Evolutionary conservation across 2,888 invertebrate species (phyloP), one percentile per base, ranked within the genome.

Genomic region (Rhaphigaster nebulosa): DNA sequence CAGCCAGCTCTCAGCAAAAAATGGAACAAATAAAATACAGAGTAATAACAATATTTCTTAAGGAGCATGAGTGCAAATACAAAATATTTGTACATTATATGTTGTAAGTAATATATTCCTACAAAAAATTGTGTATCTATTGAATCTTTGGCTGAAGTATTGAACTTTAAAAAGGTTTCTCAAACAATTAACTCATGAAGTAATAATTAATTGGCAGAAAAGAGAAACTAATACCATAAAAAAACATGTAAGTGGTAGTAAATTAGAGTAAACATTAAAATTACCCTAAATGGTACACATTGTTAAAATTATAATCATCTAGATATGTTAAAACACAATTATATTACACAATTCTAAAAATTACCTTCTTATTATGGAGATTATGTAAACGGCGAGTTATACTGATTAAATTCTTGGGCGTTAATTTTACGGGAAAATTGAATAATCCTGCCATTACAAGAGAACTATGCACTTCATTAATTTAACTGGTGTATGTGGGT

Each of bases 341-440:
- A 10, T 23, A 41, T 26, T 4, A 34, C 41, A 60, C 1, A 34
- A 60, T 56, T 88, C 38, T 23, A 60, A 60, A 52, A 41, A 3
- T 89, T 89, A 89, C 89, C 89, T 89, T 89, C 20, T 70, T 65
- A 45, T 89, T 89, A 8, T 65, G 70, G 15, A 45, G 8, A 70
- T 52, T 70, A 15, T 56, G 65, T 50, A 89, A 89, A n/a, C 89
- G 38, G 12, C 89, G 60, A 23, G 89, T 76, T 26, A 89, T 65
- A 29, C 52, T 65, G 4, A 65, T 76, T 50, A 89, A 50, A 52
- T 89, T 89, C 34, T 50, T 89, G 18, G 89, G 89, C 4, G 89
- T 45, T 45, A 89, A 89, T 89, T 89, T 89, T 41, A 89, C 65
- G n/a, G 89, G 76, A 29, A 89, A 29, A 76, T 89, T 89, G 26